phyloP scores from a whole-genome alignment of 2,797 vertebrate species.

The Crocodylus rhombifer region DNA sequence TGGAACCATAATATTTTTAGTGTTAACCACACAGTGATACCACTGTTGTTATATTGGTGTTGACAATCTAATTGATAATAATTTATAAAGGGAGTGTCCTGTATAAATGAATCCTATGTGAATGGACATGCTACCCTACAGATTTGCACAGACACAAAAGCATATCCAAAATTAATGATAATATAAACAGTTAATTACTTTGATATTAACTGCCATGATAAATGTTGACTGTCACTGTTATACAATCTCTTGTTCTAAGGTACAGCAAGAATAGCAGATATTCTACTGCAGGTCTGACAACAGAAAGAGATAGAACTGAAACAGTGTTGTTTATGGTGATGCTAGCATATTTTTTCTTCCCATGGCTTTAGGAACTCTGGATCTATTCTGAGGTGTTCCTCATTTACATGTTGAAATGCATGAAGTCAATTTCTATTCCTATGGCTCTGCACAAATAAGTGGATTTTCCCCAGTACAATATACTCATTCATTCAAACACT shows the following conservation, averaged over 20 bases:
- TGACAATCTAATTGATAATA: not conserved
- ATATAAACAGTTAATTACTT: not conserved
- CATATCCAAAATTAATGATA: not conserved
- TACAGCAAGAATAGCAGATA: not conserved
- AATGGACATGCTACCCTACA: not conserved
- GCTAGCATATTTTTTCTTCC: not conserved
- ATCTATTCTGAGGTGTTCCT: not conserved
- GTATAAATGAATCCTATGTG: not conserved
- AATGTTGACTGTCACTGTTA: not conserved
- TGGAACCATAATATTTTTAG: not conserved
- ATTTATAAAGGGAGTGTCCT: not conserved
- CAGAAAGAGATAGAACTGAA: not conserved
- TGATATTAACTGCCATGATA: not conserved
- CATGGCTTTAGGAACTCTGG: not conserved
- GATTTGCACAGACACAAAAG: not conserved
- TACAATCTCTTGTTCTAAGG: not conserved
- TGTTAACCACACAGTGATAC: not conserved
- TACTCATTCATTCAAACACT: not conserved
- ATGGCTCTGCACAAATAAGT: not conserved
- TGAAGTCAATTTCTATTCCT: not conserved
- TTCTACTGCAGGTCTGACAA: not conserved
- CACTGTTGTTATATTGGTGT: not conserved
- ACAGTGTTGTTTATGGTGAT: not conserved
- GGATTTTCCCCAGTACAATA: not conserved
- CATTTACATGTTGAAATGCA: rapidly evolving